Evolutionary conservation across 1,140 invertebrate species (phyloP).

Genomic region (Drosophila yakuba): DNA sequence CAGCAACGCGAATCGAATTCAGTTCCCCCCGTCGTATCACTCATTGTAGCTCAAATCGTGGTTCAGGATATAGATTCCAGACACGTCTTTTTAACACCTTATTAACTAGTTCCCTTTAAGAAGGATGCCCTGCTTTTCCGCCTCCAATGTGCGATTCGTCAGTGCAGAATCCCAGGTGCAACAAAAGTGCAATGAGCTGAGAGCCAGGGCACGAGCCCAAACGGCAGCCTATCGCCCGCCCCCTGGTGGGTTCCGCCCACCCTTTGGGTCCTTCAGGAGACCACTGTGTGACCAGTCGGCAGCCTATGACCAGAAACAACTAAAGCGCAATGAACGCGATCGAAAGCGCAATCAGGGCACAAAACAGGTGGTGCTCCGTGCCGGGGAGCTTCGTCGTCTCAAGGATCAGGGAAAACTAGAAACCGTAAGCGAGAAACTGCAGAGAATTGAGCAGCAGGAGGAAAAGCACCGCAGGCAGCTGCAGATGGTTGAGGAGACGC

Average conservation of each 20-base stretch:
- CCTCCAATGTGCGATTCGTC: conserved; percentile 73
- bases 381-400: conserved; percentile 63
- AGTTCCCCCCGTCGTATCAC: not conserved
- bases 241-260: conserved; percentile 40
- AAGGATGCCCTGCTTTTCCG: conserved; percentile 77
- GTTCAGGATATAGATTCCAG: not conserved
- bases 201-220: conserved; percentile 61
- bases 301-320: conserved; percentile 62
- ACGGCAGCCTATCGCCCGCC: conserved; percentile 63
- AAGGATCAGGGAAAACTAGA: conserved; percentile 60
- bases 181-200: conserved; percentile 52
- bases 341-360: conserved; percentile 56
- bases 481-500: conserved; percentile 64
- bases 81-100: not conserved
- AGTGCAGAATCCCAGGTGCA: conserved; percentile 61
- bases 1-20: conserved; percentile 18
- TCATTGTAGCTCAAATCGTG: not conserved
- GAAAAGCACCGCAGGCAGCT: conserved; percentile 64
- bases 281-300: conserved; percentile 46
- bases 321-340: conserved; percentile 64
- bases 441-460: conserved; percentile 52
- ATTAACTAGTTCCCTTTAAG: conserved; percentile 1
- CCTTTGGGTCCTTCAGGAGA: conserved; percentile 40
- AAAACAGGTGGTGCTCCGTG: conserved; percentile 60
- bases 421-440: conserved; percentile 65